Percentiles rank a stretch among this genome's conserved stretches.
These are phyloP conservation scores for Aphidius gifuensis DNA, from an alignment of 1,140 invertebrate genomes.

Conservation along the genomic window DNA sequence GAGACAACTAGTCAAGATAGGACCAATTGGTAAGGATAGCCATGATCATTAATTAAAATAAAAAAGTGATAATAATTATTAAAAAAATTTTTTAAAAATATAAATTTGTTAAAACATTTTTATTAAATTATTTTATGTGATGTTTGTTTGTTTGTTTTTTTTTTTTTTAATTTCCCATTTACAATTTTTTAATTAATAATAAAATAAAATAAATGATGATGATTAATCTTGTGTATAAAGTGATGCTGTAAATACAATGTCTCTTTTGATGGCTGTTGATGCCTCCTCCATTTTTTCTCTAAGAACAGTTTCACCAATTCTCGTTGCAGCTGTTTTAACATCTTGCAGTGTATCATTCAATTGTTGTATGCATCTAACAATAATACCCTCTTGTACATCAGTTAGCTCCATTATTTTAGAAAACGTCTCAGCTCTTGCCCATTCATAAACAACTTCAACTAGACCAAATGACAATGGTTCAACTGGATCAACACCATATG, in stretches of 20 bases:
- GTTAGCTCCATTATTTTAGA: constrained; percentile 89
- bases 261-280: constrained; percentile 87
- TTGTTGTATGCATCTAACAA: constrained; percentile 95
- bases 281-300: constrained; percentile 95
- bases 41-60: too few species aligned
- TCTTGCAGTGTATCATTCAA: constrained; percentile 90
- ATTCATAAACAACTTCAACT: constrained; percentile 91
- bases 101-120: too few species aligned
- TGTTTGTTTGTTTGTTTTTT: too few species aligned
- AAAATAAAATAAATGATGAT: too few species aligned
- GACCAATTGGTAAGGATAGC: too few species aligned
- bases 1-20: too few species aligned
- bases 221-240: constrained; percentile 75
- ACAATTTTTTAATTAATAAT: too few species aligned
- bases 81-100: too few species aligned
- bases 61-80: too few species aligned
- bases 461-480: constrained; percentile 86
- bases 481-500: constrained; percentile 46
- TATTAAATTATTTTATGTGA: too few species aligned
- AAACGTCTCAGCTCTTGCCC: constrained; percentile 88
- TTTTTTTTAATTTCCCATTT: too few species aligned
- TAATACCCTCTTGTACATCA: constrained; percentile 96
- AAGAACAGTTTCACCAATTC: constrained; percentile 89
- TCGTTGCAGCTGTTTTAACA: constrained; percentile 87
- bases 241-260: constrained; percentile 97